These are phyloP conservation scores for Troides helena DNA, from an alignment of 2,888 invertebrate genomes.

Conservation along the genomic window DNA sequence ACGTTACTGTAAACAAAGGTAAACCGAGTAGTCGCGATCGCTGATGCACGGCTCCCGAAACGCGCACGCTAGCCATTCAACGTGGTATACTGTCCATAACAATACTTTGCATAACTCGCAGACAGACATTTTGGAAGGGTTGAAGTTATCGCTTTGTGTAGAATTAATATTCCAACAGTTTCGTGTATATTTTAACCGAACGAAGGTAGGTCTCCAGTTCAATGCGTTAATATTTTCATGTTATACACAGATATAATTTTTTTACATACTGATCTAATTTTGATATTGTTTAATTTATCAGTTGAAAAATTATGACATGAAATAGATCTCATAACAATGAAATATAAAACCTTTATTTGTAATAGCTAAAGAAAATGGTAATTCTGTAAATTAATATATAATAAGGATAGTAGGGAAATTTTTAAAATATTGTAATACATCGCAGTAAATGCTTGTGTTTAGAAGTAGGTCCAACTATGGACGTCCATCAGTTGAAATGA, in stretches of 20 bases:
- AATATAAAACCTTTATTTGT: no score
- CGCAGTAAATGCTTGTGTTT: no score
- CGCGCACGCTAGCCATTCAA: constrained; percentile 4
- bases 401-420: no score
- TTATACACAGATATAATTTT: not conserved
- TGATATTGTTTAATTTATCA: no score
- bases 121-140: constrained; percentile 11
- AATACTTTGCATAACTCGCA: not conserved
- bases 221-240: not conserved
- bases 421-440: no score
- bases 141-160: constrained; percentile 1
- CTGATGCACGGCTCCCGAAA: not conserved
- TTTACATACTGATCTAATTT: not conserved
- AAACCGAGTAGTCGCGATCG: not conserved
- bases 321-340: no score
- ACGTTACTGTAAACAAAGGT: constrained; percentile 19
- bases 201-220: not conserved
- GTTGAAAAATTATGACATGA: no score
- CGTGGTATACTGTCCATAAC: constrained; percentile 6
- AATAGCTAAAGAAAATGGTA: no score
- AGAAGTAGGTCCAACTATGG: no score
- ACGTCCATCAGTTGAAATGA: no score
- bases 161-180: constrained; percentile 18
- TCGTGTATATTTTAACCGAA: not conserved
- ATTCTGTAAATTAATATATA: no score